Evolutionary conservation across 2,113 vertebrate genomes (phyloP).

Genomic region (Erpornis zantholeuca): DNA sequence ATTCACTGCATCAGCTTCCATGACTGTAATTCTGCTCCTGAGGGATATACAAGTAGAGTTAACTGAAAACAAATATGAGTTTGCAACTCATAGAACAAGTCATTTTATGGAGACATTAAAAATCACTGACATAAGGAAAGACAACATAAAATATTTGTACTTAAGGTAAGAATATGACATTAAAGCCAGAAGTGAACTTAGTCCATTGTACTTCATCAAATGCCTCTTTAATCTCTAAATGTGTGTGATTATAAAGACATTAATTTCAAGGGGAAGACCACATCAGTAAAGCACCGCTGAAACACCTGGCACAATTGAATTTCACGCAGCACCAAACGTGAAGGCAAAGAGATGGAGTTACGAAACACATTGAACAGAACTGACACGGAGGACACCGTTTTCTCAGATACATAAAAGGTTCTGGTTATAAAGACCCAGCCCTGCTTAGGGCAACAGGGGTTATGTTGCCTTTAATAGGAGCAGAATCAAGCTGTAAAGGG

Average conservation of each 20-base stretch:
- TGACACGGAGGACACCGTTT: background rate
- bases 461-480: background rate
- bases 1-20: conserved; percentile 71
- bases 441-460: background rate
- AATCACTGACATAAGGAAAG: conserved; percentile 50
- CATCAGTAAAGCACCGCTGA: conserved; percentile 21
- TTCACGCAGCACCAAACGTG: background rate
- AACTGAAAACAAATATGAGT: conserved; percentile 74
- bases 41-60: conserved; percentile 69
- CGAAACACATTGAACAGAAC: background rate
- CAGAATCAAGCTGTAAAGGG: background rate
- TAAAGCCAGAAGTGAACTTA: conserved; percentile 57
- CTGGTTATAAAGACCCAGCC: background rate
- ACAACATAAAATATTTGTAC: conserved; percentile 61
- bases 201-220: conserved; percentile 61
- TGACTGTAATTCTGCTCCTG: conserved; percentile 71
- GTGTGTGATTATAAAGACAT: conserved; percentile 54
- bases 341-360: background rate
- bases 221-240: conserved; percentile 68
- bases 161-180: conserved; percentile 53
- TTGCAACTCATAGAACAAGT: conserved; percentile 57
- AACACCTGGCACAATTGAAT: conserved; percentile 28
- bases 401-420: background rate
- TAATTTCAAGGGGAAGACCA: conserved; percentile 49
- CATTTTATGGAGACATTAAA: conserved; percentile 61